phyloP scores from a whole-genome alignment of 2,797 vertebrate genomes.

The Thripadectes ignobilis region DNA sequence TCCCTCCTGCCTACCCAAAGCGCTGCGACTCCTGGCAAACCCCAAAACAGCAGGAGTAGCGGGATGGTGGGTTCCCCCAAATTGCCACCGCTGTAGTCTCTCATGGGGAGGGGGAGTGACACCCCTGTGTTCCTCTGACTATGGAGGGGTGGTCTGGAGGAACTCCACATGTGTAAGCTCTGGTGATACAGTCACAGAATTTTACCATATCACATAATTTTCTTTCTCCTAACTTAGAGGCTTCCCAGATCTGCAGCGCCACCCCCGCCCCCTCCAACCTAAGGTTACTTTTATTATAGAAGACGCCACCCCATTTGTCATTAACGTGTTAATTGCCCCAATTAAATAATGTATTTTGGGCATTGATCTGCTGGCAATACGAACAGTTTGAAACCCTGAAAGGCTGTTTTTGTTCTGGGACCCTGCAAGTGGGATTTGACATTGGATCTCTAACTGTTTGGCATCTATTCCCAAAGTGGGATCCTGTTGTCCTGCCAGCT shows the following conservation, averaged over 20 bases:
- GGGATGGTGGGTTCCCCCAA: neutral
- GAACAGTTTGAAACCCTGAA: neutral
- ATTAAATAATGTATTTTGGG: neutral
- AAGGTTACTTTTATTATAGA: neutral
- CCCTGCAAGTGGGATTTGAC: neutral
- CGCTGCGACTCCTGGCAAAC: neutral
- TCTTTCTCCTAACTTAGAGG: neutral
- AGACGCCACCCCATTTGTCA: neutral
- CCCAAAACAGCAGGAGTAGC: neutral
- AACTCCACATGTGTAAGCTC: too few species aligned
- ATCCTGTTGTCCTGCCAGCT: neutral
- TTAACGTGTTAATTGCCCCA: neutral
- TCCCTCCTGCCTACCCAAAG: neutral
- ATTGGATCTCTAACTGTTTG: neutral
- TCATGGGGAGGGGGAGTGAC: too few species aligned
- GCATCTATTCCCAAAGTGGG: neutral
- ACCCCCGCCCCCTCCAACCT: neutral
- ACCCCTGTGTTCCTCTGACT: too few species aligned
- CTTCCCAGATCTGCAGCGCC: neutral
- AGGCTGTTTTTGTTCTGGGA: neutral
- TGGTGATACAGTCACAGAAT: too few species aligned
- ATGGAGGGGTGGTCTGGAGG: too few species aligned
- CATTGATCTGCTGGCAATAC: neutral
- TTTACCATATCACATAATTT: too few species aligned
- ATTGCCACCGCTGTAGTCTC: neutral